These are phyloP conservation scores for Petrophora chlorosata DNA, from an alignment of 2,888 invertebrate genomes.

Conservation along the genomic window DNA sequence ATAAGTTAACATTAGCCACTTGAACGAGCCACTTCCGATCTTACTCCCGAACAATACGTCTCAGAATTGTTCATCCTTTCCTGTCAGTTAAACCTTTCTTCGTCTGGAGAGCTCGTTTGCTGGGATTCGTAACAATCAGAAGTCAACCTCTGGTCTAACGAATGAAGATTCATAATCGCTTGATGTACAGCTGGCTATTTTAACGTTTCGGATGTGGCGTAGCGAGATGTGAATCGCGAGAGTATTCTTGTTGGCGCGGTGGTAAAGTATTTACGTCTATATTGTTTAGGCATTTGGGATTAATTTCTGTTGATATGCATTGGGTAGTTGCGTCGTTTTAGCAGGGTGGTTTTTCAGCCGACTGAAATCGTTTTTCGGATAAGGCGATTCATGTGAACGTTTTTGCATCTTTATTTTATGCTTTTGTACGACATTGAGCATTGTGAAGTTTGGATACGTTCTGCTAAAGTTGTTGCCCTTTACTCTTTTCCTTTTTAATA, in stretches of 20 bases:
- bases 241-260: slow-evolving; percentile 47
- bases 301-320: slow-evolving; percentile 40
- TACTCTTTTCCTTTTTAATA: slow-evolving; percentile 5
- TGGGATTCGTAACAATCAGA: slow-evolving; percentile 44
- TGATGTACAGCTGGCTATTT: slow-evolving; percentile 43
- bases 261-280: slow-evolving; percentile 46
- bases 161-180: slow-evolving; percentile 54
- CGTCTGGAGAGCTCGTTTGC: slow-evolving; percentile 22
- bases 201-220: slow-evolving; percentile 46
- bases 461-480: background rate
- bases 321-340: slow-evolving; percentile 37
- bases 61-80: slow-evolving; percentile 37
- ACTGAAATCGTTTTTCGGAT: slow-evolving; percentile 57
- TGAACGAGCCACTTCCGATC: slow-evolving; percentile 38
- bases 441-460: background rate
- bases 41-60: slow-evolving; percentile 40
- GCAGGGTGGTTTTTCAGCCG: slow-evolving; percentile 35
- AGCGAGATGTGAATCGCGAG: slow-evolving; percentile 48
- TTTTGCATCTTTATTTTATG: slow-evolving; percentile 50
- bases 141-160: slow-evolving; percentile 45
- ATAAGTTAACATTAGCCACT: slow-evolving; percentile 51
- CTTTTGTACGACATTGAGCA: slow-evolving; percentile 34
- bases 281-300: slow-evolving; percentile 39
- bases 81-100: slow-evolving; percentile 41
- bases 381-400: slow-evolving; percentile 52